Base-by-base conservation (phyloP, 1,140 invertebrate genomes). In the Drosophila sturtevanti region DNA sequence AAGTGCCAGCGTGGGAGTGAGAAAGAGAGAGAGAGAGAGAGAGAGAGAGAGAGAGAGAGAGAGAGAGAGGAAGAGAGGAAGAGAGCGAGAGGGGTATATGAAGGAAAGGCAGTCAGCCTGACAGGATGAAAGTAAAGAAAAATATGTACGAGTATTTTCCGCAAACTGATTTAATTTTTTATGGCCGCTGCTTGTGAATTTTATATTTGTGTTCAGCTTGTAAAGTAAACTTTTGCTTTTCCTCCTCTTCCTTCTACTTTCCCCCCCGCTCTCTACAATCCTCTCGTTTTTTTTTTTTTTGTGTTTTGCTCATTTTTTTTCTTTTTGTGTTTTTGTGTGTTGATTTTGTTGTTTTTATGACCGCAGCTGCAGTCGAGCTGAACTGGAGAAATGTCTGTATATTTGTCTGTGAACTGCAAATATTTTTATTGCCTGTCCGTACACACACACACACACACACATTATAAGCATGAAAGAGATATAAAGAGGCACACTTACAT, bases 141-240 rank as follows among this genome's bases (percentile, higher is more conserved):
- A 85, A 72, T 86, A 76, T 81, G 81, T 85, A 66, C 63, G 67
- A 85, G 81, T 85, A 86, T 85, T 85, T 87, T 87, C 68, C 74
- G 67, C 82, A 86, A 86, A 81, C 81, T 82, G 81, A 81, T 86
- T 86, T 86, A 86, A 86, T 86, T 86, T 86, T 86, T 87, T 86
- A 87, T 86, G 73, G 64, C 61, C 38, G 63, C 24, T 63, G 55
- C 81, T 78, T 86, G 82, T 72, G 74, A 86, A 84, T 84, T 87
- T 87, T 86, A 81, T 86, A 86, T 81, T 70, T 64, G 63, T 64
- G 51, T 56, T 58, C 41, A 59, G 71, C 60, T 68, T 68, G 65
- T 68, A 59, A 54, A 37, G 18, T 52, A 72, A 72, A 65, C 65
- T 61, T 62, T 56, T 63, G 41, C 41, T 48, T 48, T 48, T 11